Evolutionary conservation across 2,113 vertebrate species (phyloP).

Genomic region (Spea bombifrons): DNA sequence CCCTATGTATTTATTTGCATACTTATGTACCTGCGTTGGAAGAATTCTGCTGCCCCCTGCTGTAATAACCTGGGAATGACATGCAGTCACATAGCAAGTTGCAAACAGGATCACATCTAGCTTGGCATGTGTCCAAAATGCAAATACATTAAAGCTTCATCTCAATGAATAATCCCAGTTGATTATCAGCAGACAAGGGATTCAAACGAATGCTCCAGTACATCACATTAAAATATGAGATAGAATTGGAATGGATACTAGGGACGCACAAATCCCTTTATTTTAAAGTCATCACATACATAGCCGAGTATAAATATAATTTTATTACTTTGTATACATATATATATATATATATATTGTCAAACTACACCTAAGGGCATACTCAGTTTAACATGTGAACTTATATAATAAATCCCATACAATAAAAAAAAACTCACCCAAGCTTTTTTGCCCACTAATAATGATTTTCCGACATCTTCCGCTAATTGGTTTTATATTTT

Average conservation of each 20-base stretch:
- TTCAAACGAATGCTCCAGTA: conserved; percentile 4
- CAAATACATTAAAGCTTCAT: conserved; percentile 25
- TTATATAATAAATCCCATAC: too few relatives aligned
- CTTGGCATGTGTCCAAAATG: background rate
- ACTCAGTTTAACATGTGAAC: too few relatives aligned
- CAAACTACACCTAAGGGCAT: too few relatives aligned
- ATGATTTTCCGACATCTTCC: too few relatives aligned
- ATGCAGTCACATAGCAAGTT: conserved; percentile 1
- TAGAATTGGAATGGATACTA: conserved; percentile 12
- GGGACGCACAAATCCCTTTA: background rate
- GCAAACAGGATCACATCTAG: background rate
- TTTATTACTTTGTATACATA: too few relatives aligned
- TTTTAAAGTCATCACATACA: conserved; percentile 13
- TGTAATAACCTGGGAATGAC: conserved; percentile 17
- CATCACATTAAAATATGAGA: conserved; percentile 31
- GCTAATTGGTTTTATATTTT: too few relatives aligned
- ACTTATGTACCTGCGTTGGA: background rate
- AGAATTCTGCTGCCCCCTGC: conserved; percentile 64
- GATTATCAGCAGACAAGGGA: background rate
- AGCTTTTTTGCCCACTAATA: too few relatives aligned
- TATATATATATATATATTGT: too few relatives aligned
- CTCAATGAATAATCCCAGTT: background rate
- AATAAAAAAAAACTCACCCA: too few relatives aligned
- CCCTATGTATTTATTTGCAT: too few relatives aligned
- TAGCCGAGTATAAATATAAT: too few relatives aligned